Percentiles rank a stretch among this genome's conserved stretches.
These are phyloP conservation scores for Cephonodes hylas DNA, from an alignment of 2,888 invertebrate species.

Conservation along the genomic window DNA sequence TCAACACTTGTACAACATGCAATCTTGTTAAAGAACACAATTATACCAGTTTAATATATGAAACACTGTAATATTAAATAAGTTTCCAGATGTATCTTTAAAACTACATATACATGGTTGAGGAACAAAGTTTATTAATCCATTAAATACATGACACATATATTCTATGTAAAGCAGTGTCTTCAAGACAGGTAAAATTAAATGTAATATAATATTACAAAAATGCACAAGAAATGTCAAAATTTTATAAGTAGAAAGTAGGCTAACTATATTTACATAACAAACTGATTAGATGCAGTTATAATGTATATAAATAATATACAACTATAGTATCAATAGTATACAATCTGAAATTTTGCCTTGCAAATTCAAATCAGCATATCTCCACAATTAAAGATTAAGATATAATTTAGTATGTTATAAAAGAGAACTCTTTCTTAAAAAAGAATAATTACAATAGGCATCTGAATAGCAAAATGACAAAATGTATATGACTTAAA, in stretches of 20 bases:
- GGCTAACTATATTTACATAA: not conserved
- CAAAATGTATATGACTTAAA: not conserved
- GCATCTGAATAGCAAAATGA: not conserved
- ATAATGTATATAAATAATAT: too few species aligned
- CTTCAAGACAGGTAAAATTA: slow-evolving; percentile 9
- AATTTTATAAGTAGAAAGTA: slow-evolving; percentile 5
- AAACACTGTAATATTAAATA: not conserved
- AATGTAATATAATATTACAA: not conserved
- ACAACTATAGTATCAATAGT: too few species aligned
- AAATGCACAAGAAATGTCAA: slow-evolving; percentile 15
- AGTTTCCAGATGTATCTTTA: not conserved
- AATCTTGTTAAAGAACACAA: not conserved
- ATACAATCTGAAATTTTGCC: not conserved
- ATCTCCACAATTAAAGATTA: not conserved
- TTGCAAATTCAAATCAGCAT: not conserved
- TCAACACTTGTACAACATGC: not conserved
- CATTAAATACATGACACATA: not conserved
- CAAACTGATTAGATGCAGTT: not conserved
- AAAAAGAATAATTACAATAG: not conserved
- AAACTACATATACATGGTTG: slow-evolving; percentile 5
- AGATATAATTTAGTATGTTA: not conserved
- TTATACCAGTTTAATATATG: not conserved
- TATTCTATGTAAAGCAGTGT: slow-evolving; percentile 2
- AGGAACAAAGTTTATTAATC: slow-evolving; percentile 6
- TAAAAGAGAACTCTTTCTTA: not conserved